Evolutionary conservation across 2,888 invertebrate species (phyloP).

Genomic region (Scrobipalpa atriplicella): DNA sequence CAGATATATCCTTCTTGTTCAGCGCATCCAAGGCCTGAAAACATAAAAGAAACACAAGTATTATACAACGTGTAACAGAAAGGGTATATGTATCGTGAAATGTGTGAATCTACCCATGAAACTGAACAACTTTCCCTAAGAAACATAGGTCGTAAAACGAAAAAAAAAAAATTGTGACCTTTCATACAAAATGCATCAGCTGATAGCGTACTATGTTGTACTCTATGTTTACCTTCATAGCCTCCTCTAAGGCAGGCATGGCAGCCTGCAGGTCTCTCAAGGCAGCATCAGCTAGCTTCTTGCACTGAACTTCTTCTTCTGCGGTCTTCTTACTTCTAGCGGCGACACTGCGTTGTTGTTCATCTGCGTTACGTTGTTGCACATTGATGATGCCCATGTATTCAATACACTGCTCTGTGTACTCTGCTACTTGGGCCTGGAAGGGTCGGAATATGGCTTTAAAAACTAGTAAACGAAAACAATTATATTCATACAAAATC

Average conservation of each 20-base stretch:
- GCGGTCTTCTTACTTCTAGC: slow-evolving; percentile 86
- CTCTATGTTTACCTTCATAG: slow-evolving; percentile 51
- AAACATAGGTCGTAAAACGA: no score
- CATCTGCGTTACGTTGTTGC: slow-evolving; percentile 92
- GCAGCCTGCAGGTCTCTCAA: slow-evolving; percentile 92
- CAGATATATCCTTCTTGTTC: slow-evolving; percentile 93
- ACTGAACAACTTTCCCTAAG: no score
- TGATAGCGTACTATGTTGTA: neutral
- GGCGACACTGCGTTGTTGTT: slow-evolving; percentile 89
- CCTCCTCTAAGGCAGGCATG: slow-evolving; percentile 94
- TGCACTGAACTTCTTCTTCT: slow-evolving; percentile 91
- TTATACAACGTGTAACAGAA: no score
- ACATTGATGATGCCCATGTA: slow-evolving; percentile 91
- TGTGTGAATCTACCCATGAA: no score
- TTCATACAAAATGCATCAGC: no score
- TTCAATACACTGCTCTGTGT: slow-evolving; percentile 92
- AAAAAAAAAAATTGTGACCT: no score
- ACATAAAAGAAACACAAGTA: neutral
- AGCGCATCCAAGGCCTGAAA: slow-evolving; percentile 87
- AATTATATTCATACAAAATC: no score
- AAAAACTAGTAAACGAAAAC: no score
- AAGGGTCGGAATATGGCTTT: no score
- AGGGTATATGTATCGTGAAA: no score
- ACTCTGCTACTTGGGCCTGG: slow-evolving; percentile 86
- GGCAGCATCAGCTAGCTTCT: slow-evolving; percentile 91